Conservation (phyloP, 2,888 invertebrate genomes). For the Neoaliturus tenellus region DNA sequence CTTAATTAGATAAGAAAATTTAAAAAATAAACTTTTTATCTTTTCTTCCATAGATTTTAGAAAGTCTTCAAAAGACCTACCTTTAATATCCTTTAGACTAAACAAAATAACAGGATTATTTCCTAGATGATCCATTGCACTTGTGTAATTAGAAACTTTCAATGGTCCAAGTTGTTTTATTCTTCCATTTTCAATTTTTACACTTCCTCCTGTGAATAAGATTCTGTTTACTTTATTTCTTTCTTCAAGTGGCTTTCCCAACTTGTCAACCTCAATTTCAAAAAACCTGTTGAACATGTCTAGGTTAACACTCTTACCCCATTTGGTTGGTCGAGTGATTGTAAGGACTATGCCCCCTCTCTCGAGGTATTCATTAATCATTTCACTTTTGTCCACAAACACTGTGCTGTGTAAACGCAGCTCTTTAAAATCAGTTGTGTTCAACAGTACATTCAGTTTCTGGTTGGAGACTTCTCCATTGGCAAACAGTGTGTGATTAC, state of each 20-base stretch:
- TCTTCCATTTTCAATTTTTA: neutral
- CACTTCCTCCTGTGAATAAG: slow-evolving; percentile 6
- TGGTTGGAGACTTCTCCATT: neutral
- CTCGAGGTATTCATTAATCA: slow-evolving; percentile 20
- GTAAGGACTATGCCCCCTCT: slow-evolving; percentile 4
- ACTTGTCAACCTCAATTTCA: slow-evolving; percentile 20
- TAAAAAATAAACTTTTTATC: neutral
- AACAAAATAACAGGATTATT: slow-evolving; percentile 26
- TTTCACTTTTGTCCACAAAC: slow-evolving; percentile 46
- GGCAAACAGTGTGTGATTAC: too few species aligned
- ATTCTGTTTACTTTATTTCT: neutral
- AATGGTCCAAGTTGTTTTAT: neutral
- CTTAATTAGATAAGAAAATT: slow-evolving; percentile 5
- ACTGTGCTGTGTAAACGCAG: slow-evolving; percentile 4
- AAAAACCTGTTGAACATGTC: slow-evolving; percentile 33
- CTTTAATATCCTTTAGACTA: neutral
- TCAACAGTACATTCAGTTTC: neutral
- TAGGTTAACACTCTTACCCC: slow-evolving; percentile 33
- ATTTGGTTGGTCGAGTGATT: slow-evolving; percentile 22
- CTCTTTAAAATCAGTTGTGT: slow-evolving; percentile 2
- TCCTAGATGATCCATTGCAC: slow-evolving; percentile 43
- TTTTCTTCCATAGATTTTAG: slow-evolving; percentile 8
- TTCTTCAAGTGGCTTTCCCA: neutral
- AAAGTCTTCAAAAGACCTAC: slow-evolving; percentile 5
- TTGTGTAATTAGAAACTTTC: slow-evolving; percentile 8